Base-by-base conservation (phyloP, 2,888 invertebrate species). In the Gastracanthus pulcherrimus region DNA sequence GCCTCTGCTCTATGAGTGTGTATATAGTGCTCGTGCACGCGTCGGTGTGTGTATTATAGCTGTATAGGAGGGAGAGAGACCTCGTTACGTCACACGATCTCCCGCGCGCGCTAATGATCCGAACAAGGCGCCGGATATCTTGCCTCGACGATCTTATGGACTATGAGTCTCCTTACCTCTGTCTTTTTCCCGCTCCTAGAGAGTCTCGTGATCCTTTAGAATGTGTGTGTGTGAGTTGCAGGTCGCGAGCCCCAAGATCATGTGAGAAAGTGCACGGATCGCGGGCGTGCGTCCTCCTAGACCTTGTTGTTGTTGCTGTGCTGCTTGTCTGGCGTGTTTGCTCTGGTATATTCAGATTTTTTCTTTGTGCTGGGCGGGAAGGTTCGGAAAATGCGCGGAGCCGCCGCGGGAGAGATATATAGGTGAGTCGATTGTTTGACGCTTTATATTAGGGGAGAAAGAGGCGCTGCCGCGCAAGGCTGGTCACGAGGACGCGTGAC, bases 71-170 rank as follows among this genome's bases (percentile, higher is more conserved):
- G 7, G 26, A 13, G 19, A 31, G 38, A 77, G 80, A 71, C 70
- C 85, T 88, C 89, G 88, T 90, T 89, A 90, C 89, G 90, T 90
- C 90, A 90, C 88, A 88, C 88, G 88, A 89, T 89, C 89, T 89
- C 87, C 88, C 87, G 82, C 87, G 82, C 87, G 82, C 80, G 86
- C 89, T 90, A 90, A 90, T 90, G 90, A 90, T 89, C 87, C 87
- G 88, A 87, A 87, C 88, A 89, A 89, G 89, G 86, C 86, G 88
- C 83, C 88, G 88, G 89, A 89, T 88, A 89, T 89, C 88, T 88
- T 45, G n/a, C 69, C 84, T 34, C 69, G 75, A 69, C 38, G 86
- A 89, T 89, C 88, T 84, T 62, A 81, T 74, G 80, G 72, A 13
- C 62, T 48, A 6, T 5, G 45, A 45, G n/a, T 45, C 31, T n/a